Conservation (phyloP, 1,140 invertebrate species). For the Tetramorium parvispinum region DNA sequence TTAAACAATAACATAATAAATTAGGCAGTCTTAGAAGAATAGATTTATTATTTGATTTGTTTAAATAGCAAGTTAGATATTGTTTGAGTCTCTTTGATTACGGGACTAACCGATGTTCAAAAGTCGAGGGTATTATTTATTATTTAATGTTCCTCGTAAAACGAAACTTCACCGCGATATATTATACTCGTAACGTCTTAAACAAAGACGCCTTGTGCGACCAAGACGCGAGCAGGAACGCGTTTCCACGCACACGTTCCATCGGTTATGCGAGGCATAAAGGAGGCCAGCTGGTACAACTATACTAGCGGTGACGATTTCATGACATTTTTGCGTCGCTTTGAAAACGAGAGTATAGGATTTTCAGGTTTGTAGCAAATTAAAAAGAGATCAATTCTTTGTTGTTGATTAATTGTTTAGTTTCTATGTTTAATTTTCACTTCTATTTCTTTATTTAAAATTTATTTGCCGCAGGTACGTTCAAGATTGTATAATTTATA, state of each 20-base stretch:
- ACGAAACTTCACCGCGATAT: not conserved
- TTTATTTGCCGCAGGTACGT: not conserved
- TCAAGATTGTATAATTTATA: not conserved
- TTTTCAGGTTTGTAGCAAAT: not conserved
- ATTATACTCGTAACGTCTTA: constrained; percentile 48
- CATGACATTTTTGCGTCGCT: not conserved
- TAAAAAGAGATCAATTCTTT: not conserved
- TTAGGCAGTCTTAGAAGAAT: not conserved
- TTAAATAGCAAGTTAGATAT: not conserved
- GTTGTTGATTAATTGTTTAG: not conserved
- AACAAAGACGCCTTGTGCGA: constrained; percentile 73
- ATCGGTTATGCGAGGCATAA: constrained; percentile 65
- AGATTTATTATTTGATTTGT: not conserved
- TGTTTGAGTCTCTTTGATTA: not conserved
- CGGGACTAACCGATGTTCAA: not conserved
- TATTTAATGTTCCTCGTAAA: not conserved
- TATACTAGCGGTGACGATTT: constrained; percentile 33
- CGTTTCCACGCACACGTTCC: constrained; percentile 61
- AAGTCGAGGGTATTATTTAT: not conserved
- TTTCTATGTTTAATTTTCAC: not conserved
- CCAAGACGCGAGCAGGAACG: constrained; percentile 57
- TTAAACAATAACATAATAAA: constrained; percentile 5
- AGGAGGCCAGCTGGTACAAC: constrained; percentile 61
- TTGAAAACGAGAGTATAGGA: constrained; percentile 12
- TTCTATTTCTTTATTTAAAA: not conserved